A percentile compares a stretch with the other conserved stretches of the same genome.
Conservation (phyloP, 2,113 vertebrate species). For the Rhipidura dahli region DNA sequence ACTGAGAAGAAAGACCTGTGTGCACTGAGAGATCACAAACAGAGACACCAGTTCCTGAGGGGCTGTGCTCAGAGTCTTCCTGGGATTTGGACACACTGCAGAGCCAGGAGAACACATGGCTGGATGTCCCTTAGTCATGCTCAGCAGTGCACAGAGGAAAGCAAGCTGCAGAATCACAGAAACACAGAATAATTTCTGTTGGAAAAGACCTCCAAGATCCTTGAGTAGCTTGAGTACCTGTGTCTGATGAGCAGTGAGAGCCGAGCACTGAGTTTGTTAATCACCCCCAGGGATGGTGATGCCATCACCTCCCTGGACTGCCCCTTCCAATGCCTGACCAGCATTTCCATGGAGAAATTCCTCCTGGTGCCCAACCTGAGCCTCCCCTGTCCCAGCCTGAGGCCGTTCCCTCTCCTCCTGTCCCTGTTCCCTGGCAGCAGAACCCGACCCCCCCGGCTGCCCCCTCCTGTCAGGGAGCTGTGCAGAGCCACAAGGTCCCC, state of each 20-base stretch:
- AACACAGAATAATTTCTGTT: background rate
- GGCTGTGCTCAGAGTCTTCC: background rate
- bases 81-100: background rate
- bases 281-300: background rate
- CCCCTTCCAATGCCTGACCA: background rate
- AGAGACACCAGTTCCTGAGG: background rate
- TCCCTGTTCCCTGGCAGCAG: background rate
- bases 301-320: background rate
- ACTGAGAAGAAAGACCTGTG: background rate
- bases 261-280: background rate
- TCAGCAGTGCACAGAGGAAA: background rate
- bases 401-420: background rate
- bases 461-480: background rate
- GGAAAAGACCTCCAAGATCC: background rate
- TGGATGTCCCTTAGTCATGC: no score
- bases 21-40: no score
- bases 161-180: background rate
- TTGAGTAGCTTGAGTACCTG: background rate
- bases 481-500: background rate
- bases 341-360: background rate
- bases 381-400: background rate
- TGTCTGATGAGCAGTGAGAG: background rate
- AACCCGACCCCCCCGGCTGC: accelerated
- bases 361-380: accelerated
- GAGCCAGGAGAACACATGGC: background rate